Conservation (phyloP, 2,888 invertebrate genomes). For the Cyrtodaria siliqua region DNA sequence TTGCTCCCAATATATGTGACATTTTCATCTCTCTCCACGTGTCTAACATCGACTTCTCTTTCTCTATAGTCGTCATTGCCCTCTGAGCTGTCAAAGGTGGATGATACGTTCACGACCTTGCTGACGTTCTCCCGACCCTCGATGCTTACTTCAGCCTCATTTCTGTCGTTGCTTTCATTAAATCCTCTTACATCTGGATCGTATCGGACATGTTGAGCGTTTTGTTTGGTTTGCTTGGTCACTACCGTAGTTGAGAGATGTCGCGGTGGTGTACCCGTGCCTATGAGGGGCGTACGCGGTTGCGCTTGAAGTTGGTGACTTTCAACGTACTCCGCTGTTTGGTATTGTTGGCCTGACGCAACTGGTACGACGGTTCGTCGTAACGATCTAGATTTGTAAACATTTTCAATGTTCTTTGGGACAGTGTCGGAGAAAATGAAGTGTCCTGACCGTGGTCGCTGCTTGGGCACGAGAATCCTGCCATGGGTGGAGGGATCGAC, state of each 20-base stretch:
- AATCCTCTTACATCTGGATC: neutral
- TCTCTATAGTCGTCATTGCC: neutral
- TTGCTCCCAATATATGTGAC: neutral
- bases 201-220: neutral
- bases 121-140: neutral
- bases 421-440: constrained; percentile 28
- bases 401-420: constrained; percentile 53
- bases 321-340: neutral
- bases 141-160: neutral
- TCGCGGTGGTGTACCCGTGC: neutral
- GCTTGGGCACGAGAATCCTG: neutral
- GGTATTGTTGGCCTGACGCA: neutral
- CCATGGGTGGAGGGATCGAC: neutral
- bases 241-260: neutral
- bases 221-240: neutral
- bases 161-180: too few relatives aligned
- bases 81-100: neutral
- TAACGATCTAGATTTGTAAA: constrained; percentile 33
- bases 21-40: neutral
- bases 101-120: neutral
- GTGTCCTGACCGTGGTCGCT: neutral
- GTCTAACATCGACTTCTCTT: neutral
- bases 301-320: constrained; percentile 7
- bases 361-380: neutral
- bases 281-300: neutral